These are phyloP conservation scores for Sphaerophoria taeniata DNA, from an alignment of 2,888 invertebrate genomes.

Conservation along the genomic window DNA sequence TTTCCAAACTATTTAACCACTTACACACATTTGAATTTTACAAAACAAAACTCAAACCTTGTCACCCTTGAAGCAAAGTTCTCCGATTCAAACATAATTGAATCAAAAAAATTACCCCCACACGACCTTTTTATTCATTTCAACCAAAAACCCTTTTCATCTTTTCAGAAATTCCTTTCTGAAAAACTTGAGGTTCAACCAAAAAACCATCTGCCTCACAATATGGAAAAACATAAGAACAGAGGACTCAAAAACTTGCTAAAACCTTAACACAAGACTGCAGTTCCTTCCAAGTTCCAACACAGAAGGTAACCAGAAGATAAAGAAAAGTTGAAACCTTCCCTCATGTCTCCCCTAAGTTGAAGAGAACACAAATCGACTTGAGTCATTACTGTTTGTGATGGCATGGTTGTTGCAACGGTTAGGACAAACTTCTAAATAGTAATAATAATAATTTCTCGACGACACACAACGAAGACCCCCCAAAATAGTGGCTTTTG, in stretches of 20 bases:
- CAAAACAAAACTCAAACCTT: too few relatives aligned
- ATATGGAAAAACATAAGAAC: neutral
- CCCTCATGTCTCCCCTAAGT: too few relatives aligned
- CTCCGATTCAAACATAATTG: too few relatives aligned
- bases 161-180: constrained; percentile 14
- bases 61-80: too few relatives aligned
- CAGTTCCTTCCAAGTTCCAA: too few relatives aligned
- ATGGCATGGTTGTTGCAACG: neutral
- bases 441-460: constrained; percentile 18
- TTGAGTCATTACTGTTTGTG: constrained; percentile 28
- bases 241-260: neutral
- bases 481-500: neutral
- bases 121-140: too few relatives aligned
- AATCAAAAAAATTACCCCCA: too few relatives aligned
- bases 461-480: constrained; percentile 2
- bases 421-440: constrained; percentile 23
- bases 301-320: too few relatives aligned
- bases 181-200: constrained; percentile 11
- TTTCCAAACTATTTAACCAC: too few relatives aligned
- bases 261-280: too few relatives aligned
- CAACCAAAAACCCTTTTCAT: neutral
- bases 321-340: too few relatives aligned
- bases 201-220: neutral
- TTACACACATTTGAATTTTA: too few relatives aligned
- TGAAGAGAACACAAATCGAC: constrained; percentile 8